Conservation (phyloP, 2,113 vertebrate genomes). For the Platysternon megacephalum region DNA sequence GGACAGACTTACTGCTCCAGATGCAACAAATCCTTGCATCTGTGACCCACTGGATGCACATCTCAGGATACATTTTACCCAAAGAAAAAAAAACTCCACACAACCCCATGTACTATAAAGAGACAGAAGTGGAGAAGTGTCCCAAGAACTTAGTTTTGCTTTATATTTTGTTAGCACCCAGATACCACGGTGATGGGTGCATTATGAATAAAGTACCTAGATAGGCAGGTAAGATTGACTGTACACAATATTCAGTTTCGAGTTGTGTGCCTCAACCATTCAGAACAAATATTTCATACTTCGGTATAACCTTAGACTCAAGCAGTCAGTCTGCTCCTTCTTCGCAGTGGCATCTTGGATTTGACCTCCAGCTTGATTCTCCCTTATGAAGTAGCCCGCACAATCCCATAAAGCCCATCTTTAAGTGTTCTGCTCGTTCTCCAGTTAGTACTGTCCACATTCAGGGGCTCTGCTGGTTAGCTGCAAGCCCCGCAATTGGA, state of each 20-base stretch:
- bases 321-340: background rate
- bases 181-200: background rate
- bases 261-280: background rate
- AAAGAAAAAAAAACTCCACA: background rate
- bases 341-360: background rate
- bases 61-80: background rate
- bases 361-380: background rate
- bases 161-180: background rate
- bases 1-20: background rate
- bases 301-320: background rate
- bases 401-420: background rate
- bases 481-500: background rate
- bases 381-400: background rate
- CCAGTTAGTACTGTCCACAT: background rate
- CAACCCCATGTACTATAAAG: background rate
- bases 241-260: background rate
- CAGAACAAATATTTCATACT: background rate
- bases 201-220: background rate
- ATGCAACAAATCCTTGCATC: background rate
- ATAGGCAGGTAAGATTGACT: background rate
- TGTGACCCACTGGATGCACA: background rate
- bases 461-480: background rate
- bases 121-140: background rate
- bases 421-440: background rate
- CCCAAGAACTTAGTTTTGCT: background rate